A percentile compares a stretch with the other conserved stretches of the same genome.
These are phyloP conservation scores for Actinernus sp. DNA, from an alignment of 92 coral and sea anemone species.

Conservation along the genomic window DNA sequence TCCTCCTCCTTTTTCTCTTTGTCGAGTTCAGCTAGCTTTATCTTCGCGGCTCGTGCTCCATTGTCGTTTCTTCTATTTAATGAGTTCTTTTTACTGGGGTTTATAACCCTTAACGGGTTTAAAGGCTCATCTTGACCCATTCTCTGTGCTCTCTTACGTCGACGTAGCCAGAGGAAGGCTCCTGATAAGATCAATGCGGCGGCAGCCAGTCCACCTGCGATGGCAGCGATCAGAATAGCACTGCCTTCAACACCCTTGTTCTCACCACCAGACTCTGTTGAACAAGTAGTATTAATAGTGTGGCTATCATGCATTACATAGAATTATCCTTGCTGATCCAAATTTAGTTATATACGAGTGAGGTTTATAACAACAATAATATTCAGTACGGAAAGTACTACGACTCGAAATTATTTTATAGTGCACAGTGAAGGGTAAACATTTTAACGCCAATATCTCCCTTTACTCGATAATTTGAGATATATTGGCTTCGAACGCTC, in stretches of 20 bases:
- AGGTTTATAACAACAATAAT: too few species aligned
- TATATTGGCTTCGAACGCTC: too few species aligned
- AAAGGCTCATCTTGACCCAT: conserved; percentile 32
- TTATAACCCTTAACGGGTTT: conserved; percentile 78
- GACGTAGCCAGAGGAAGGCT: conserved; percentile 56
- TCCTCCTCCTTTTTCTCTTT: conserved; percentile 49
- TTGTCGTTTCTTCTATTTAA: conserved; percentile 71
- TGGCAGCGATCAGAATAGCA: conserved; percentile 37
- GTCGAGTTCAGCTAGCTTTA: conserved; percentile 43
- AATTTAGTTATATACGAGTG: too few species aligned
- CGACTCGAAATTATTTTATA: too few species aligned
- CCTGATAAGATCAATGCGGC: conserved; percentile 56
- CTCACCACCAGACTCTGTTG: conserved; percentile 21
- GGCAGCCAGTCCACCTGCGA: conserved; percentile 63
- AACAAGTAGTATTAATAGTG: too few species aligned
- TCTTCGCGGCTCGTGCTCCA: conserved; percentile 44
- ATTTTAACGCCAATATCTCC: too few species aligned
- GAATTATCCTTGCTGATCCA: too few species aligned
- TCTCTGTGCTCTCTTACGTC: conserved; percentile 54
- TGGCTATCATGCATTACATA: too few species aligned
- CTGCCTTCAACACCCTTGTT: conserved; percentile 8
- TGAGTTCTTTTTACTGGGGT: conserved; percentile 86
- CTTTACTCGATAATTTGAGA: too few species aligned
- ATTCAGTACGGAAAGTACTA: too few species aligned
- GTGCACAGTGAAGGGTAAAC: too few species aligned